Percentiles rank a stretch among this genome's conserved stretches.
phyloP scores from a whole-genome alignment of 2,888 invertebrate species.

The Seladonia tumulorum region DNA sequence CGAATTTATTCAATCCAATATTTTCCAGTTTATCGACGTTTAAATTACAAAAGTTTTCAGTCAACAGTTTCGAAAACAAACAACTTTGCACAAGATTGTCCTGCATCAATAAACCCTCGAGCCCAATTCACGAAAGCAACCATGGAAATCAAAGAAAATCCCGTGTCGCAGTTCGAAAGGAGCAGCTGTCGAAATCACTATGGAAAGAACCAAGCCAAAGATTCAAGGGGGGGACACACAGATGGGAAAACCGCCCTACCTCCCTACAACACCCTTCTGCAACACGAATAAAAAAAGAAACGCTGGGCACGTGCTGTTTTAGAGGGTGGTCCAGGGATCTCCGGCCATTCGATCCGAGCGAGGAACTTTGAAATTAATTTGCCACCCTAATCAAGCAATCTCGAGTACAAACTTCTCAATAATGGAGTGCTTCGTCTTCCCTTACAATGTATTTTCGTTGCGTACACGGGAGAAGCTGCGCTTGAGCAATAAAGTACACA shows the following conservation, averaged over 20 bases:
- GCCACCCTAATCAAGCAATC: conserved; percentile 22
- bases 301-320: conserved; percentile 56
- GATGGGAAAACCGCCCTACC: conserved; percentile 35
- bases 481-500: background rate
- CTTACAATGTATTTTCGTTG: background rate
- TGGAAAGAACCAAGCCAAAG: conserved; percentile 40
- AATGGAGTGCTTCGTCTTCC: background rate
- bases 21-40: no score
- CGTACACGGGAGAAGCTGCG: background rate
- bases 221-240: conserved; percentile 51
- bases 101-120: background rate
- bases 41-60: no score
- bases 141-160: conserved; percentile 22
- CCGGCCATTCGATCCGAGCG: conserved; percentile 19
- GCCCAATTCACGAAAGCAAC: background rate
- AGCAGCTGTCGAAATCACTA: conserved; percentile 62
- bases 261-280: conserved; percentile 26
- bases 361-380: conserved; percentile 36
- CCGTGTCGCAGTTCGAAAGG: conserved; percentile 38
- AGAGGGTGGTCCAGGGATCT: conserved; percentile 44
- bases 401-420: conserved; percentile 11
- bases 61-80: background rate
- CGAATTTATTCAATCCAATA: no score
- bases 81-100: background rate
- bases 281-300: conserved; percentile 31